Percentiles rank a stretch among this genome's conserved stretches.
Evolutionary conservation across 2,113 vertebrate species (phyloP).

Genomic region (Sphyrna mokarran): DNA sequence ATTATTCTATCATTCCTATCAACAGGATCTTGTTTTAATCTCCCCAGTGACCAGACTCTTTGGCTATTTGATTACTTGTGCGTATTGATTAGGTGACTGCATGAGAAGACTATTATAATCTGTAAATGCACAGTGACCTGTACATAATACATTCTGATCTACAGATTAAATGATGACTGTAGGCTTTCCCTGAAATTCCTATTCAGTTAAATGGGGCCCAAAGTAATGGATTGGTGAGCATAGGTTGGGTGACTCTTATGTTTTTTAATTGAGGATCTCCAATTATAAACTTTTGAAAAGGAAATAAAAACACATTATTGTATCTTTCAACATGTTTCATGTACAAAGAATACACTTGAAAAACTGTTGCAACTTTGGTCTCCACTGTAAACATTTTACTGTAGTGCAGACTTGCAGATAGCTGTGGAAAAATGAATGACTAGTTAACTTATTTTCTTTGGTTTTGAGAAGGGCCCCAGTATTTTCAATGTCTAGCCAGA

Average conservation of each 20-base stretch:
- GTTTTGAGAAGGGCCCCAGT: neutral
- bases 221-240: neutral
- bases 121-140: neutral
- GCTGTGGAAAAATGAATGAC: neutral
- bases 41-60: neutral
- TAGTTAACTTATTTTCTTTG: neutral
- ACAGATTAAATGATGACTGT: neutral
- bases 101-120: neutral
- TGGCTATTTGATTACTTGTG: conserved; percentile 23
- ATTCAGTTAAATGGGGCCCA: neutral
- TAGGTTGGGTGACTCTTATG: neutral
- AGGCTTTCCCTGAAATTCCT: neutral
- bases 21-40: neutral
- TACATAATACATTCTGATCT: neutral
- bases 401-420: neutral
- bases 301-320: neutral
- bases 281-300: neutral
- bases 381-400: neutral
- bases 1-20: neutral
- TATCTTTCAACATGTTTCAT: neutral
- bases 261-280: neutral
- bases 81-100: conserved; percentile 5
- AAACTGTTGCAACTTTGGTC: neutral
- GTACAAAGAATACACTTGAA: neutral
- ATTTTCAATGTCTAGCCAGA: neutral